Evolutionary conservation across 2,113 vertebrate genomes (phyloP).

Genomic region (Callithrix jacchus): DNA sequence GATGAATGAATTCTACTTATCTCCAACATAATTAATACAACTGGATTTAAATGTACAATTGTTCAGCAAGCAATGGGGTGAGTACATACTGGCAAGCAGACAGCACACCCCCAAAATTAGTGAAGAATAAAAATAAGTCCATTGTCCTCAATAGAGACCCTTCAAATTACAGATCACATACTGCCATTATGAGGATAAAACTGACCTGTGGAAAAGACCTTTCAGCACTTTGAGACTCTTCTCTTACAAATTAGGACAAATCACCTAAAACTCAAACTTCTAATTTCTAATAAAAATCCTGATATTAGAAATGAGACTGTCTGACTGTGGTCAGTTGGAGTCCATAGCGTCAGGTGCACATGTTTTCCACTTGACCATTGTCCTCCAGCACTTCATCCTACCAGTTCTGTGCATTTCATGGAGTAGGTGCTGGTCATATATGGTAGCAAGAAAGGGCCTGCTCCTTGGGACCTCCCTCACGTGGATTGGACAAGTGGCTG

Average conservation of each 20-base stretch:
- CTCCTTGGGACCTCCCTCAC: not conserved
- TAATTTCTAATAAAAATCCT: not conserved
- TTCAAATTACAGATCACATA: not conserved
- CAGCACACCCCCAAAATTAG: not conserved
- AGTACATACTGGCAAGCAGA: not conserved
- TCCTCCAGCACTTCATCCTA: too few relatives aligned
- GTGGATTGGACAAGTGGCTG: not conserved
- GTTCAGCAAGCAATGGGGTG: not conserved
- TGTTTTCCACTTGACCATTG: not conserved
- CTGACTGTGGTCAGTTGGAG: fast-evolving
- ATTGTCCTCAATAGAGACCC: not conserved
- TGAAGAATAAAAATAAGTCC: not conserved
- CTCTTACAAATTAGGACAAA: not conserved
- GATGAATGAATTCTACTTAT: not conserved
- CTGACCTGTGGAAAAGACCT: fast-evolving
- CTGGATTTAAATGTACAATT: not conserved
- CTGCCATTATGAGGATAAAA: not conserved
- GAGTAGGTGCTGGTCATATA: fast-evolving
- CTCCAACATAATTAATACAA: not conserved
- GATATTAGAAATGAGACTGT: not conserved
- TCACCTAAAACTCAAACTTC: not conserved
- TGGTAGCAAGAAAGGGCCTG: not conserved
- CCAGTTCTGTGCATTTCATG: not conserved
- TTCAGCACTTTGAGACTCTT: not conserved
- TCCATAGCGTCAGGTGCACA: fast-evolving